Percentiles rank a stretch among this genome's conserved stretches.
Evolutionary conservation across 1,140 invertebrate genomes (phyloP).

Genomic region (Mesaphorura yosii): DNA sequence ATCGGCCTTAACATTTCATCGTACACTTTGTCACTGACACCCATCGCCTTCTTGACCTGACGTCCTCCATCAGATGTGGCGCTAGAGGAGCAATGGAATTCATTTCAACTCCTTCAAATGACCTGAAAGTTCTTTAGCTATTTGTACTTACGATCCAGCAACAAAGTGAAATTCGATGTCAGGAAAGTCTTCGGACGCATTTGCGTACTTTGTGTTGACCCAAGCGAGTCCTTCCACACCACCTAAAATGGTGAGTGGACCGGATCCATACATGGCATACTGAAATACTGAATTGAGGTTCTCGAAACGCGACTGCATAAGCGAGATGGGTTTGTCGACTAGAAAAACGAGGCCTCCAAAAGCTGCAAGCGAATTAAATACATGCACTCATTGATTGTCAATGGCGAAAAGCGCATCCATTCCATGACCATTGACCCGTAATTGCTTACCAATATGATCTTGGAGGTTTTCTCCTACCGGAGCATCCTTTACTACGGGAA

Average conservation of each 20-base stretch:
- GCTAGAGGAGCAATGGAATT: constrained; percentile 7
- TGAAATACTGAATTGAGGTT: constrained; percentile 60
- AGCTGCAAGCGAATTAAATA: no score
- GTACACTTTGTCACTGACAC: constrained; percentile 40
- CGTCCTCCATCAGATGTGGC: constrained; percentile 75
- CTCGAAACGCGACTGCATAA: constrained; percentile 65
- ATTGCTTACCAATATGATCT: constrained; percentile 65
- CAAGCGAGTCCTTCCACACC: constrained; percentile 83
- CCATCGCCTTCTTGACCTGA: constrained; percentile 68
- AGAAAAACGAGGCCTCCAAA: constrained; percentile 65
- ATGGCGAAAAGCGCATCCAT: constrained; percentile 27
- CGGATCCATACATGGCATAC: constrained; percentile 65
- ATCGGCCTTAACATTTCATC: constrained; percentile 29
- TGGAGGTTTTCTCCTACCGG: constrained; percentile 55
- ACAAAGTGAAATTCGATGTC: constrained; percentile 88
- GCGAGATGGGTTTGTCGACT: constrained; percentile 63
- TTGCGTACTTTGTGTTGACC: constrained; percentile 81
- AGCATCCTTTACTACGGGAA: constrained; percentile 31
- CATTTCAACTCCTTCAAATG: neutral
- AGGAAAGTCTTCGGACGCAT: constrained; percentile 69
- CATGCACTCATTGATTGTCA: neutral
- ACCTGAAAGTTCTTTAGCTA: neutral
- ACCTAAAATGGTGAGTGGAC: constrained; percentile 74
- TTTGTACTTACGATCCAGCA: constrained; percentile 52
- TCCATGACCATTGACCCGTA: constrained; percentile 48